Conservation (phyloP, 2,113 vertebrate genomes). For the Genyomyrus donnyi region DNA sequence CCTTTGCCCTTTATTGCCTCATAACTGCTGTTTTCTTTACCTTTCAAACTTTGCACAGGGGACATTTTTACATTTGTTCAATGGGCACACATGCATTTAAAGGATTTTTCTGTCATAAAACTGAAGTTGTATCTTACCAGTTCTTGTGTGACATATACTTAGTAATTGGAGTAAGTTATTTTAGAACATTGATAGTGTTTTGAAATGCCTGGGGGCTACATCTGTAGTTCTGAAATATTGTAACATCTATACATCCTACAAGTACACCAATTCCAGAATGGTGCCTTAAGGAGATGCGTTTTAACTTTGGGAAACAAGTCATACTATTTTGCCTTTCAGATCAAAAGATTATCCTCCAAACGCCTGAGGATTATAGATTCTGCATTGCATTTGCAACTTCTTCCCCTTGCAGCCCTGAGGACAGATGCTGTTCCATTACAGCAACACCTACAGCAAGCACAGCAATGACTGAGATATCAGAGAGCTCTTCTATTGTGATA, state of each 20-base stretch:
- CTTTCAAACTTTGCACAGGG: neutral
- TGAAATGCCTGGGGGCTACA: constrained; percentile 31
- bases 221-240: constrained; percentile 20
- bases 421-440: constrained; percentile 2
- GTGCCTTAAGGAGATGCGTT: constrained; percentile 53
- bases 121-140: neutral
- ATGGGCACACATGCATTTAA: neutral
- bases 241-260: constrained; percentile 28
- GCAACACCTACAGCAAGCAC: constrained; percentile 19
- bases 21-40: neutral
- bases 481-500: neutral
- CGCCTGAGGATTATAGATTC: constrained; percentile 49
- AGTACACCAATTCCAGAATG: constrained; percentile 40
- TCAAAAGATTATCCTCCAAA: constrained; percentile 54
- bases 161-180: neutral
- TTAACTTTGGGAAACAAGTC: constrained; percentile 50
- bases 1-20: neutral
- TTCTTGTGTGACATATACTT: neutral
- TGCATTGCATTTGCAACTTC: constrained; percentile 42
- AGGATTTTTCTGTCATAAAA: neutral
- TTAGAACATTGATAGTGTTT: neutral
- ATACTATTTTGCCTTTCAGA: constrained; percentile 51
- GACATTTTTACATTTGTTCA: neutral
- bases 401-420: constrained; percentile 27
- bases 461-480: neutral